Conservation (phyloP, 2,888 invertebrate species). For the Pseudococcus viburni region DNA sequence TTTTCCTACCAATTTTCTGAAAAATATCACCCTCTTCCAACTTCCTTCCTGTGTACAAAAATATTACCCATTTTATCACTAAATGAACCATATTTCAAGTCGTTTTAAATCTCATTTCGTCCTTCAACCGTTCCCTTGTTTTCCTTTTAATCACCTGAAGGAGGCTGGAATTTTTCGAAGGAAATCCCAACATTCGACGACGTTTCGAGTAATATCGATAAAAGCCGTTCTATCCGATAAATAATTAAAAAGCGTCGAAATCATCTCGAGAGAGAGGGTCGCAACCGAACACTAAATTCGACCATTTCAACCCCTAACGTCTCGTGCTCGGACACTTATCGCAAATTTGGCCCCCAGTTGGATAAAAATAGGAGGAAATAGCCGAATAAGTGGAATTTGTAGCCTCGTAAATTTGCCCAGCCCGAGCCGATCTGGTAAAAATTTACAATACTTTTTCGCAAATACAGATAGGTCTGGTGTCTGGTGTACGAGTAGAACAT, state of each 20-base stretch:
- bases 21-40: no score
- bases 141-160: no score
- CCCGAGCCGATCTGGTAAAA: background rate
- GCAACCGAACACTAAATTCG: background rate
- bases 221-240: background rate
- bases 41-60: no score
- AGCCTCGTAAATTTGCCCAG: constrained; percentile 6
- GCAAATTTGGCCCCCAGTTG: background rate
- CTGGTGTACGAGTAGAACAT: background rate
- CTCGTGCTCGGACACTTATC: background rate
- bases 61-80: no score
- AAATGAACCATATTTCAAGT: no score
- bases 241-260: background rate
- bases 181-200: background rate
- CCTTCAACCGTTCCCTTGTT: no score
- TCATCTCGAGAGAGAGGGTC: constrained; percentile 2
- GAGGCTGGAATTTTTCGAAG: background rate
- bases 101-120: no score
- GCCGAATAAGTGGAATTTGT: background rate
- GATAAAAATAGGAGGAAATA: background rate
- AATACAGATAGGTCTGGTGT: background rate
- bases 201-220: constrained; percentile 14
- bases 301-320: background rate
- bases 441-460: background rate
- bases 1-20: no score